Percentiles rank a stretch among this genome's conserved stretches.
Evolutionary conservation across 2,888 invertebrate genomes (phyloP).

Genomic region (Watsonalla cultraria): DNA sequence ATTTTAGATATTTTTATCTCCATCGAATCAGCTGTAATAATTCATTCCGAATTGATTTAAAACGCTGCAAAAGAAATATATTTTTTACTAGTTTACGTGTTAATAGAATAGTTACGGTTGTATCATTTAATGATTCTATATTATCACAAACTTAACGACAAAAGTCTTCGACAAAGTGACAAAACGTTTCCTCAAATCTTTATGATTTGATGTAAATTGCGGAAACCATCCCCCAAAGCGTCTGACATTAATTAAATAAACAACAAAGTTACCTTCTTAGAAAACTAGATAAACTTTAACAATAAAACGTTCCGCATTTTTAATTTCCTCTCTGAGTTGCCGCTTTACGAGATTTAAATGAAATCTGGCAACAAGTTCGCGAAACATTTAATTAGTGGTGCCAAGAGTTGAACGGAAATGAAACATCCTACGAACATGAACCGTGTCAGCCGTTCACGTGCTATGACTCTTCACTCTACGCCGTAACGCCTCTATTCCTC

Average conservation of each 20-base stretch:
- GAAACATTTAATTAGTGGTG: slow-evolving; percentile 63
- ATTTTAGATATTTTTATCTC: too few relatives aligned
- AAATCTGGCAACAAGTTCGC: slow-evolving; percentile 56
- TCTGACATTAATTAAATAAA: slow-evolving; percentile 22
- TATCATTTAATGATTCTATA: too few relatives aligned
- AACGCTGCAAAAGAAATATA: too few relatives aligned
- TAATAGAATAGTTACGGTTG: too few relatives aligned
- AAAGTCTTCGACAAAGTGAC: neutral
- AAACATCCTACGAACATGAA: slow-evolving; percentile 42
- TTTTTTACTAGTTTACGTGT: too few relatives aligned
- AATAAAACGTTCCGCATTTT: slow-evolving; percentile 56
- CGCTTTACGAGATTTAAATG: slow-evolving; percentile 56
- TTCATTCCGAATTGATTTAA: too few relatives aligned
- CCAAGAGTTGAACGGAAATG: slow-evolving; percentile 50
- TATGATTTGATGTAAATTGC: neutral
- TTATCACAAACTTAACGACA: too few relatives aligned
- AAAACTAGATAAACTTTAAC: slow-evolving; percentile 47
- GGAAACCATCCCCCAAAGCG: neutral
- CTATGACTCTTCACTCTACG: slow-evolving; percentile 16
- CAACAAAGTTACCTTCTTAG: slow-evolving; percentile 31
- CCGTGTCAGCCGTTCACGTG: slow-evolving; percentile 27
- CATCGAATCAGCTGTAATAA: too few relatives aligned
- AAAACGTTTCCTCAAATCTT: neutral
- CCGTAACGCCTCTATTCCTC: slow-evolving; percentile 19
- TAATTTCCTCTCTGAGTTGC: slow-evolving; percentile 55